Conservation (phyloP, 2,888 invertebrate genomes). For the Sylvicola fuscatus region DNA sequence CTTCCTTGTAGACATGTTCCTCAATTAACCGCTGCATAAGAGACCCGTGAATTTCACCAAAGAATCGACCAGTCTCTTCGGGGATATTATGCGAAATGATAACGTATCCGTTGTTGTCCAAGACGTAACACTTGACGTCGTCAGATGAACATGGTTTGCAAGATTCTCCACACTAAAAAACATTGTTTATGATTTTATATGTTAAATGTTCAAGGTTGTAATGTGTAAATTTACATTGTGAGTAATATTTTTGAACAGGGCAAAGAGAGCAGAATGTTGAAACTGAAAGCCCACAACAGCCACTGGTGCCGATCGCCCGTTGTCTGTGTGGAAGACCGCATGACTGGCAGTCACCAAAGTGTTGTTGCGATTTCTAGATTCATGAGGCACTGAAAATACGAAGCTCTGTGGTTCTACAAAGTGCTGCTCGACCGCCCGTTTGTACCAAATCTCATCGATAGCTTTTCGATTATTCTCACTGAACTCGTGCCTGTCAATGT, state of each 20-base stretch:
- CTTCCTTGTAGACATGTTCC: slow-evolving; percentile 51
- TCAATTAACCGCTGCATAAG: slow-evolving; percentile 55
- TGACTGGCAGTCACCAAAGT: slow-evolving; percentile 70
- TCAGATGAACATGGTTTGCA: slow-evolving; percentile 41
- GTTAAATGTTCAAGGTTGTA: slow-evolving; percentile 3
- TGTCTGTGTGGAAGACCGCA: slow-evolving; percentile 50
- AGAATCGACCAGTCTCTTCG: slow-evolving; percentile 66
- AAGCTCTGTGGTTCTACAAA: slow-evolving; percentile 57
- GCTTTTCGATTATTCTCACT: slow-evolving; percentile 53
- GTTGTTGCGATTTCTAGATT: slow-evolving; percentile 23
- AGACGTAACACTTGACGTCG: slow-evolving; percentile 57
- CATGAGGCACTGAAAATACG: slow-evolving; percentile 50
- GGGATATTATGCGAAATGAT: slow-evolving; percentile 49
- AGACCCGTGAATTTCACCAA: slow-evolving; percentile 62
- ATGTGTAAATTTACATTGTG: slow-evolving; percentile 33
- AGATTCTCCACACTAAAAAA: slow-evolving; percentile 8
- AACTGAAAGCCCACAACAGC: slow-evolving; percentile 64
- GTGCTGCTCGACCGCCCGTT: slow-evolving; percentile 70
- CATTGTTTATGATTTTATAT: background rate
- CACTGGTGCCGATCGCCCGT: slow-evolving; percentile 38
- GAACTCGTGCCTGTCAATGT: slow-evolving; percentile 39
- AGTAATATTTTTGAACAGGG: slow-evolving; percentile 62
- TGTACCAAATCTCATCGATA: slow-evolving; percentile 79
- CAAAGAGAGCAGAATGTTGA: slow-evolving; percentile 51
- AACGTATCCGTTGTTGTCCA: slow-evolving; percentile 81